Conservation (phyloP, 92 coral and sea anemone species). For the Palythoa caribaeorum region DNA sequence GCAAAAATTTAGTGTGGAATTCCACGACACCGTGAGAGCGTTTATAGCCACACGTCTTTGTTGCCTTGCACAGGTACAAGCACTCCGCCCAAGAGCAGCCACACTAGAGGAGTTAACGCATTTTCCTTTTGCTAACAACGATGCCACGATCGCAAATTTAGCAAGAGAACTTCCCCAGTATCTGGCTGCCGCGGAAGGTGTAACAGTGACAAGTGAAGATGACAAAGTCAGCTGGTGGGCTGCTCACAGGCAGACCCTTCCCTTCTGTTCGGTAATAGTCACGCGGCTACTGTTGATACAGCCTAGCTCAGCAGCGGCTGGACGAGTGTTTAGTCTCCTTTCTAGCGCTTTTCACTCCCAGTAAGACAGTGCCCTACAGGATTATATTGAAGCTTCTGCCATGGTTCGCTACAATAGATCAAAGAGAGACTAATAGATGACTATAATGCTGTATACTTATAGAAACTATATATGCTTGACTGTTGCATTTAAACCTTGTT, state of each 20-base stretch:
- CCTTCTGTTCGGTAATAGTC: too few relatives aligned
- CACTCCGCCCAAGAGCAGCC: conserved; percentile 35
- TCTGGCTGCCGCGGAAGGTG: too few relatives aligned
- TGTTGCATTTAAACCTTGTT: conserved; percentile 28
- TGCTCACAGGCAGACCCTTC: neutral
- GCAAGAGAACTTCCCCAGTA: too few relatives aligned
- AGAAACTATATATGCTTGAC: conserved; percentile 45
- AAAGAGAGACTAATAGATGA: conserved; percentile 9
- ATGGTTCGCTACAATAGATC: conserved; percentile 29
- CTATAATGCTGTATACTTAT: conserved; percentile 43
- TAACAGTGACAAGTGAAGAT: neutral
- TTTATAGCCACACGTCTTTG: conserved; percentile 54
- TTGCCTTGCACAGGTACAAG: conserved; percentile 57
- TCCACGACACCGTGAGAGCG: conserved; percentile 63
- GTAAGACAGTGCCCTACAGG: conserved; percentile 16
- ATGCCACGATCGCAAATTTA: too few relatives aligned
- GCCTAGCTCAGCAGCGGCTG: too few relatives aligned
- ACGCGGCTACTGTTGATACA: too few relatives aligned
- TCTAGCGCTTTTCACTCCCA: conserved; percentile 32
- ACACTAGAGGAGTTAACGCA: neutral
- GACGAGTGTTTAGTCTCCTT: conserved; percentile 26
- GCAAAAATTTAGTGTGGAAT: conserved; percentile 45
- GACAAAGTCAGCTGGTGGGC: neutral
- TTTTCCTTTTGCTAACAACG: too few relatives aligned
- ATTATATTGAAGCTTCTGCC: conserved; percentile 40